A percentile compares a stretch with the other conserved stretches of the same genome.
These are phyloP conservation scores for Sitobion miscanthi DNA, from an alignment of 1,140 invertebrate genomes.

Conservation along the genomic window DNA sequence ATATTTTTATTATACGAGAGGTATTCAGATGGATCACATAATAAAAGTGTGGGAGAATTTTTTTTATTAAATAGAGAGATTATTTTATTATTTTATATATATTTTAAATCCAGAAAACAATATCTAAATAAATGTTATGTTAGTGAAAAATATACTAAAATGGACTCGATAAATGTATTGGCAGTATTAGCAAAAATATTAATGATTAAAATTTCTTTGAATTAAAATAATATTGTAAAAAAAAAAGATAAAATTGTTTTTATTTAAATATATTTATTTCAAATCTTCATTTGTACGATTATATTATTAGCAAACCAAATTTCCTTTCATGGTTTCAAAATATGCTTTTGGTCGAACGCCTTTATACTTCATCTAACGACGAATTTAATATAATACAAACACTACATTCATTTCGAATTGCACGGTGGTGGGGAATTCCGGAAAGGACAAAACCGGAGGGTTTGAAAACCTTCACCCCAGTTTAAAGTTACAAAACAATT, in stretches of 20 bases:
- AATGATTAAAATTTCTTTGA: background rate
- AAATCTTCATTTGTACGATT: background rate
- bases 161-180: background rate
- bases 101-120: background rate
- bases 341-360: too few species aligned
- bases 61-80: background rate
- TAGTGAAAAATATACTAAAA: background rate
- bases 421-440: background rate
- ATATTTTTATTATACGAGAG: background rate
- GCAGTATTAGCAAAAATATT: background rate
- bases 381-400: conserved; percentile 3
- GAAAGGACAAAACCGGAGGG: background rate
- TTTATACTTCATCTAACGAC: background rate
- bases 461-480: background rate
- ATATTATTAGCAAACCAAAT: conserved; percentile 29
- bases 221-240: background rate
- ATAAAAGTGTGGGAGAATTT: background rate
- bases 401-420: background rate
- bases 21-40: background rate
- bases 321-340: background rate
- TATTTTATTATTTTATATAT: too few species aligned
- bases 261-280: conserved; percentile 32
- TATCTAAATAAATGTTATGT: background rate
- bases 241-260: background rate
- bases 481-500: conserved; percentile 17